These are phyloP conservation scores for Lophius americanus DNA, from an alignment of 2,797 vertebrate genomes.

Conservation along the genomic window DNA sequence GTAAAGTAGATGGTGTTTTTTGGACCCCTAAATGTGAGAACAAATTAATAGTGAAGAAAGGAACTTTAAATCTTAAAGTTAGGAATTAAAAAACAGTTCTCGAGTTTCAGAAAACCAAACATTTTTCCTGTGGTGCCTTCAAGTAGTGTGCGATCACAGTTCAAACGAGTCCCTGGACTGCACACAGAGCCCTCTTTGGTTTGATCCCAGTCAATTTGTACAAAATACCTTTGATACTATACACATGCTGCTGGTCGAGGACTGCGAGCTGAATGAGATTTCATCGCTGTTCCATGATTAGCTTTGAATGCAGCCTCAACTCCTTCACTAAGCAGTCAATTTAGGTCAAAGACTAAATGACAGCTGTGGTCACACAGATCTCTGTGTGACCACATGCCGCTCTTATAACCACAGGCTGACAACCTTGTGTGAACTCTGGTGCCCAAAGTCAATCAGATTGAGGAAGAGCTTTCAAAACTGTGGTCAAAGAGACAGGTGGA, in stretches of 20 bases:
- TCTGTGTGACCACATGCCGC: slow-evolving; percentile 60
- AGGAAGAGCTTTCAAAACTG: slow-evolving; percentile 23
- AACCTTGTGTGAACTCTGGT: slow-evolving; percentile 54
- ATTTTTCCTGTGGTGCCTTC: slow-evolving; percentile 44
- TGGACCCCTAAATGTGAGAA: slow-evolving; percentile 81
- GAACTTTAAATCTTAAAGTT: slow-evolving; percentile 1
- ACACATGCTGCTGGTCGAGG: slow-evolving; percentile 48
- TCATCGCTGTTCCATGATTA: slow-evolving; percentile 62
- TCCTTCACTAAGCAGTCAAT: slow-evolving; percentile 41
- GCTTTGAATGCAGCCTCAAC: slow-evolving; percentile 49
- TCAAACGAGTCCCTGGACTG: slow-evolving; percentile 24
- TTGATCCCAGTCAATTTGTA: slow-evolving; percentile 41
- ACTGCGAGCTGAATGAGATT: slow-evolving; percentile 57
- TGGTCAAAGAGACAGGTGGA: slow-evolving; percentile 53
- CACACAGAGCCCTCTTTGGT: slow-evolving; percentile 30
- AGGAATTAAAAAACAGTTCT: slow-evolving; percentile 36
- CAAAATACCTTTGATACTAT: slow-evolving; percentile 49
- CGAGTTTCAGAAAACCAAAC: slow-evolving; percentile 49
- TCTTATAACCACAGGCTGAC: slow-evolving; percentile 59
- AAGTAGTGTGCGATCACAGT: slow-evolving; percentile 33
- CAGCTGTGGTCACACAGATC: slow-evolving; percentile 57
- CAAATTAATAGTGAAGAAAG: slow-evolving; percentile 4
- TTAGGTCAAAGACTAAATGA: slow-evolving; percentile 46
- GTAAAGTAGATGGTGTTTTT: slow-evolving; percentile 89
- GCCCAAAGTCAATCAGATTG: slow-evolving; percentile 42